These are phyloP conservation scores for Gavialis gangeticus DNA, from an alignment of 2,113 vertebrate species.

Conservation along the genomic window DNA sequence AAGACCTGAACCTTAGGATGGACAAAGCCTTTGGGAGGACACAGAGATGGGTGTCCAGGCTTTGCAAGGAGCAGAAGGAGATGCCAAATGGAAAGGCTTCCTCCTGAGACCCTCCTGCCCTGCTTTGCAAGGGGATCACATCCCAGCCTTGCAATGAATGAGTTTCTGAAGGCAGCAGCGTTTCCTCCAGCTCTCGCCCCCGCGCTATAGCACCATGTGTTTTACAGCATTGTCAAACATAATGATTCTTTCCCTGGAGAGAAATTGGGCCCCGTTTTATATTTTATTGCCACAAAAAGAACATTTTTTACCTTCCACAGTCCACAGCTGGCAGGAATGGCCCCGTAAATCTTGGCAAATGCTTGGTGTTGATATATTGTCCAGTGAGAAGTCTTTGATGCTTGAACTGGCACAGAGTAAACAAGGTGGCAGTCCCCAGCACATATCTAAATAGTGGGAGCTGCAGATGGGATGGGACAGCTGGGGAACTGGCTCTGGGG, in stretches of 20 bases:
- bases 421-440: conserved; percentile 26
- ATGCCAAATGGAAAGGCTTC: neutral
- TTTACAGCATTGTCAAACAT: conserved; percentile 78
- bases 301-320: conserved; percentile 80
- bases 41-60: neutral
- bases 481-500: no score
- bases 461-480: neutral
- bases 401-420: conserved; percentile 30
- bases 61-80: neutral
- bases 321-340: conserved; percentile 68
- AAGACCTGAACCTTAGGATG: neutral
- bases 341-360: conserved; percentile 77
- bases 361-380: conserved; percentile 72
- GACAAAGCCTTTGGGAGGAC: neutral
- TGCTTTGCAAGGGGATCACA: conserved; percentile 14
- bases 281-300: conserved; percentile 81
- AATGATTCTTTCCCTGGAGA: conserved; percentile 80
- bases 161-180: neutral
- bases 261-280: conserved; percentile 78
- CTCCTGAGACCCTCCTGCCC: neutral
- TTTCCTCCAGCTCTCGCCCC: conserved; percentile 35
- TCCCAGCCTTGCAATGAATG: conserved; percentile 1
- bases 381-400: conserved; percentile 47
- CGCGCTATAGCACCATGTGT: conserved; percentile 13
- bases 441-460: neutral